Conservation (phyloP, 2,113 vertebrate species). For the Menura novaehollandiae region DNA sequence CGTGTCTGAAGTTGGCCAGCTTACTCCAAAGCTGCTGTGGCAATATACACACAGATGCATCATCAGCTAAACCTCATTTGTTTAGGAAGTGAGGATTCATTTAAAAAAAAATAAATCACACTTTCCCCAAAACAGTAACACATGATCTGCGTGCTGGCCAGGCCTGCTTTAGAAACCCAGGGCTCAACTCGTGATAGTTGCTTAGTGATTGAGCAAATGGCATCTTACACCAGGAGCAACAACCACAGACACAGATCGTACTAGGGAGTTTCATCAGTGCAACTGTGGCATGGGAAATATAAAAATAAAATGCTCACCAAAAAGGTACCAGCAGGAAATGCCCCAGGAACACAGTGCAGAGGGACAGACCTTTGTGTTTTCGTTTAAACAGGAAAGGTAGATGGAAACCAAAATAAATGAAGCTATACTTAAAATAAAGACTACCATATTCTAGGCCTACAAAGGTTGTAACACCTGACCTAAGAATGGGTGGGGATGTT, state of each 20-base stretch:
- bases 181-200: neutral
- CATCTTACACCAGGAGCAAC: neutral
- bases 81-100: neutral
- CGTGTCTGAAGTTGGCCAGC: neutral
- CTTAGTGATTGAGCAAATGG: neutral
- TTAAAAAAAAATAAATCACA: neutral
- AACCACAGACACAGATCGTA: neutral
- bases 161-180: neutral
- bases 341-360: neutral
- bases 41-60: neutral
- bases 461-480: constrained; percentile 55
- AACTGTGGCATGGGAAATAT: neutral
- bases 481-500: constrained; percentile 57
- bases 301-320: neutral
- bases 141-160: neutral
- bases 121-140: neutral
- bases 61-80: neutral
- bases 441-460: neutral
- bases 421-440: constrained; percentile 43
- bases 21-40: neutral
- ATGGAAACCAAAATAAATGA: constrained; percentile 67
- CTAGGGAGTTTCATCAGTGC: neutral
- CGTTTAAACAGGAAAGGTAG: constrained; percentile 65
- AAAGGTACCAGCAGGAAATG: neutral
- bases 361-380: constrained; percentile 12